phyloP scores from a whole-genome alignment of 2,888 invertebrate species.

The Sepiola atlantica region DNA sequence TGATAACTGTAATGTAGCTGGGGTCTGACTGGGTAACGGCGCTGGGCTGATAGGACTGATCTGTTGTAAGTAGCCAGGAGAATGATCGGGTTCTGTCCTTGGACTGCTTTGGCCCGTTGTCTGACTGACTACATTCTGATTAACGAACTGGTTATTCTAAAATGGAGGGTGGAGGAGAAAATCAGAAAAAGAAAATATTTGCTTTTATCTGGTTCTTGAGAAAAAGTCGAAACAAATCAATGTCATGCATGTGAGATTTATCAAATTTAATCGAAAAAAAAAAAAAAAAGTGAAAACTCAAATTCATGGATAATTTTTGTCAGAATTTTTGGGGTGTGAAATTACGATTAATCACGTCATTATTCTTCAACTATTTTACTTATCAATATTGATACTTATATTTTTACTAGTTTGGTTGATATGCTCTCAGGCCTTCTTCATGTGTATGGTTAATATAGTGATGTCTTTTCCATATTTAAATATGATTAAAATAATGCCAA shows the following conservation, averaged over 20 bases:
- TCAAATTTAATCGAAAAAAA: too few relatives aligned
- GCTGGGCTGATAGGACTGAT: constrained; percentile 66
- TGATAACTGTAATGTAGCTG: constrained; percentile 46
- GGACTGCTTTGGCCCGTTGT: constrained; percentile 50
- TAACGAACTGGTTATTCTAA: constrained; percentile 42
- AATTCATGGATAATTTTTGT: too few relatives aligned
- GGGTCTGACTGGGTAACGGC: constrained; percentile 49
- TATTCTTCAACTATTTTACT: too few relatives aligned
- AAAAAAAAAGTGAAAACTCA: background rate
- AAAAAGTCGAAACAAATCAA: background rate
- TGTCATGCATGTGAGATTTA: background rate
- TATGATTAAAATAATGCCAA: too few relatives aligned
- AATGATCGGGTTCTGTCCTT: constrained; percentile 54
- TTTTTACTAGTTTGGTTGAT: too few relatives aligned
- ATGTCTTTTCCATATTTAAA: too few relatives aligned
- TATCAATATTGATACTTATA: too few relatives aligned
- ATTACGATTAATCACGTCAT: too few relatives aligned
- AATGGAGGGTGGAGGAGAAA: background rate
- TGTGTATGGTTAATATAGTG: too few relatives aligned
- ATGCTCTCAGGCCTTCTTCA: too few relatives aligned
- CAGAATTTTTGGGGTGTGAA: too few relatives aligned
- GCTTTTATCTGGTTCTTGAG: background rate
- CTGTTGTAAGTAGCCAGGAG: constrained; percentile 62
- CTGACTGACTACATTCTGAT: constrained; percentile 10
- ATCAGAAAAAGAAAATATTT: background rate